phyloP scores from a whole-genome alignment of 2,797 vertebrate genomes.

The Galaxias olidus region DNA sequence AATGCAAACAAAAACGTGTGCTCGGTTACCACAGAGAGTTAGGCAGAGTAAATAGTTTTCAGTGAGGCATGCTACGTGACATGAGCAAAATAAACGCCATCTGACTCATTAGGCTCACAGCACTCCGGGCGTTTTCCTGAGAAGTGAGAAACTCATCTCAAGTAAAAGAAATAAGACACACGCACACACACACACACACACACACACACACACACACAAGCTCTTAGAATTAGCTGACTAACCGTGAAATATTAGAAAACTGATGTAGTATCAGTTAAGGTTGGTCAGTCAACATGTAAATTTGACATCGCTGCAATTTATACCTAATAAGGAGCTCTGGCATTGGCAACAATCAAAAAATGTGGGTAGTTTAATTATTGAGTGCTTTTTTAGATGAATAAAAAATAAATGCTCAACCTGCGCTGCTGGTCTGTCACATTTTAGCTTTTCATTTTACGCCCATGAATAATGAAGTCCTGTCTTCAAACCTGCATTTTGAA shows the following conservation, averaged over 20 bases:
- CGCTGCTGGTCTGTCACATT: constrained; percentile 27
- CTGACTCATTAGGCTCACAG: constrained; percentile 10
- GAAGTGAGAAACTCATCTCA: not conserved
- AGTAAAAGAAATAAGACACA: not conserved
- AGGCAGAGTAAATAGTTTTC: not conserved
- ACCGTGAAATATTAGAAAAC: not conserved
- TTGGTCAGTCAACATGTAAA: not conserved
- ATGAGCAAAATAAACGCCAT: constrained; percentile 7
- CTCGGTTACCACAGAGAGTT: not conserved
- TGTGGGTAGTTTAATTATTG: constrained; percentile 35
- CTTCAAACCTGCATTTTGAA: constrained; percentile 45
- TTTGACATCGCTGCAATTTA: not conserved
- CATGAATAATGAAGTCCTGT: constrained; percentile 48
- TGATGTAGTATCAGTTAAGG: not conserved
- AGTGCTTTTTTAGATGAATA: constrained; percentile 29
- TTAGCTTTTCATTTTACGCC: constrained; percentile 46
- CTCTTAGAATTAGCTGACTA: not conserved
- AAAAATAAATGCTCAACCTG: constrained; percentile 33
- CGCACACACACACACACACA: not conserved
- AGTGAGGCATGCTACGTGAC: not conserved
- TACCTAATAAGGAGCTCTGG: not conserved
- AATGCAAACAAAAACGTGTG: constrained; percentile 4
- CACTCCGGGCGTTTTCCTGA: not conserved
- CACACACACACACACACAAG: not conserved
- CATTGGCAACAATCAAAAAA: constrained; percentile 16